These are phyloP conservation scores for Creontiades dilutus DNA, from an alignment of 2,888 invertebrate genomes.

Conservation along the genomic window DNA sequence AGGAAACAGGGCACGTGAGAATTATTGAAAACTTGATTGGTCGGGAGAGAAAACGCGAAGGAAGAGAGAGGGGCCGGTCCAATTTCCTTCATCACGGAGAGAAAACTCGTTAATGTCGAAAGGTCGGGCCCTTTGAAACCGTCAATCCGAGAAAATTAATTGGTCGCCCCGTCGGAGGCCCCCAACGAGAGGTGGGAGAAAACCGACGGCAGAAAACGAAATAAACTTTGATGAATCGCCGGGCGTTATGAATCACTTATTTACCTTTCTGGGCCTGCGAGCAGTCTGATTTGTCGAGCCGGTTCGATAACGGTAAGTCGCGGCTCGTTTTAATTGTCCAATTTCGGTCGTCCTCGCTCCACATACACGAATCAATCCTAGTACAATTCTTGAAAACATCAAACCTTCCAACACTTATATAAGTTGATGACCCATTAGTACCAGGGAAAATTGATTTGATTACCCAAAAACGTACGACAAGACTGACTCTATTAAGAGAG, in stretches of 20 bases:
- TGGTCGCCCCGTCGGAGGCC: not conserved
- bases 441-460: too few relatives aligned
- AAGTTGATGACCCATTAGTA: too few relatives aligned
- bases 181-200: not conserved
- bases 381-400: too few relatives aligned
- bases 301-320: too few relatives aligned
- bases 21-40: not conserved
- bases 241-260: conserved; percentile 8
- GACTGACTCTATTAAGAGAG: too few relatives aligned
- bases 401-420: too few relatives aligned
- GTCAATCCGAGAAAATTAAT: conserved; percentile 16
- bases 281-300: too few relatives aligned
- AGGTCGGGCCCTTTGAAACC: conserved; percentile 8
- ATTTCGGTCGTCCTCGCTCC: too few relatives aligned
- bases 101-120: conserved; percentile 25
- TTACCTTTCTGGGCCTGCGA: not conserved
- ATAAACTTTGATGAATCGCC: conserved; percentile 12
- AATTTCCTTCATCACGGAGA: conserved; percentile 2
- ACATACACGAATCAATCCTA: too few relatives aligned
- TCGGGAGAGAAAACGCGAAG: not conserved
- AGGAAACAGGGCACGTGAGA: too few relatives aligned
- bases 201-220: conserved; percentile 20
- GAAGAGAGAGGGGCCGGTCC: not conserved
- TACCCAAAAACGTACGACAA: too few relatives aligned
- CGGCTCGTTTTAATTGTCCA: too few relatives aligned